Evolutionary conservation across 2,113 vertebrate species (phyloP).

Genomic region (Ceyx melanurus): DNA sequence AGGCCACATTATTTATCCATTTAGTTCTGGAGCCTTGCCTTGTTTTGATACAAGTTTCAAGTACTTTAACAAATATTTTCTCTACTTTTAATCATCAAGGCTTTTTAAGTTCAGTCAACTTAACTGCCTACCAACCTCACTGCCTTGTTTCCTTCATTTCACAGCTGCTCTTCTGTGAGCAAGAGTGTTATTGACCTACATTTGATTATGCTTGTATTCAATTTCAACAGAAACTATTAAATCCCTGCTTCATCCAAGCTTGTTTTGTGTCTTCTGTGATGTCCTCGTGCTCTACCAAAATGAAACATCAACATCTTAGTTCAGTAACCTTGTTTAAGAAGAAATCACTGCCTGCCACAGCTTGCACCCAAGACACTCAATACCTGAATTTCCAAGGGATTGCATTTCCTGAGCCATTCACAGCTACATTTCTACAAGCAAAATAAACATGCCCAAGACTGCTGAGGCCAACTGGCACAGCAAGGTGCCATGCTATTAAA

Average conservation of each 20-base stretch:
- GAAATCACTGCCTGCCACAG: background rate
- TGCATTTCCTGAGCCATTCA: background rate
- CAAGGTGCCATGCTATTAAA: background rate
- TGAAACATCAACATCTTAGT: background rate
- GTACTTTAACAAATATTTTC: background rate
- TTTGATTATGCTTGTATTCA: background rate
- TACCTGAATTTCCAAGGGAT: background rate
- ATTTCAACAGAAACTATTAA: constrained; percentile 3
- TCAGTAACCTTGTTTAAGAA: background rate
- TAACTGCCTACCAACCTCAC: background rate
- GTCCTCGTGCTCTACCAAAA: background rate
- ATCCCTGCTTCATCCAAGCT: background rate
- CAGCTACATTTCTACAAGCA: background rate
- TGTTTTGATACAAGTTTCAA: background rate
- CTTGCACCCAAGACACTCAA: background rate
- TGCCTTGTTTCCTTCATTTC: background rate
- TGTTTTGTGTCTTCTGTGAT: background rate
- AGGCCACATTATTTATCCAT: background rate
- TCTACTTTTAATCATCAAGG: background rate
- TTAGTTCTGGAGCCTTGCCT: background rate
- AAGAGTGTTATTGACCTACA: background rate
- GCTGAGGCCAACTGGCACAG: constrained; percentile 15
- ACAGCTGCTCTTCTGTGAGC: background rate
- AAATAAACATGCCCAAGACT: constrained; percentile 2
- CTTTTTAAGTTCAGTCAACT: background rate